Percentiles rank a stretch among this genome's conserved stretches.
Conservation (phyloP, 2,888 invertebrate genomes). For the Oxystoma pomonae region DNA sequence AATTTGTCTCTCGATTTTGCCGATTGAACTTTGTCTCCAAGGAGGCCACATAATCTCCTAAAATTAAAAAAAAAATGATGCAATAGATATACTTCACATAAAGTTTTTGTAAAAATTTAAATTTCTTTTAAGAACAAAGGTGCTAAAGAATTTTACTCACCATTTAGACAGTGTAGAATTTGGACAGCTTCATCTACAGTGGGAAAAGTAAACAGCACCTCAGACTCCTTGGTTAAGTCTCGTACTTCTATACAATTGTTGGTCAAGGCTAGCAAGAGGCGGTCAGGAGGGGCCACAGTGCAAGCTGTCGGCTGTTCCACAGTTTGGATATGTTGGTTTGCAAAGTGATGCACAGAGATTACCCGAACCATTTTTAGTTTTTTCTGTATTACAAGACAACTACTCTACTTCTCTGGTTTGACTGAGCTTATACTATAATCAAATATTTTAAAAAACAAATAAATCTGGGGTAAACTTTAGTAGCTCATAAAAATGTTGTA, state of each 20-base stretch:
- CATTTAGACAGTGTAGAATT: constrained; percentile 62
- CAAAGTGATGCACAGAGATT: constrained; percentile 65
- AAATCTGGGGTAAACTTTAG: too few species aligned
- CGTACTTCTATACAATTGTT: constrained; percentile 60
- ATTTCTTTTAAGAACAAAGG: too few species aligned
- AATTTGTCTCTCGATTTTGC: constrained; percentile 49
- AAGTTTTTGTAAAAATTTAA: constrained; percentile 16
- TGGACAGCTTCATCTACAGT: constrained; percentile 69
- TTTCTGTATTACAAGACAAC: too few species aligned
- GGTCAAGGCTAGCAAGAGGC: constrained; percentile 57
- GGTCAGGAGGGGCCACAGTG: constrained; percentile 56
- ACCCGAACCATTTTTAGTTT: constrained; percentile 72
- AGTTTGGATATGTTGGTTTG: constrained; percentile 60
- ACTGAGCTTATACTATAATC: too few species aligned
- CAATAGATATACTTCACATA: constrained; percentile 15
- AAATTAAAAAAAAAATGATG: too few species aligned
- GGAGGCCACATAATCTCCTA: constrained; percentile 63
- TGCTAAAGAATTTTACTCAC: too few species aligned
- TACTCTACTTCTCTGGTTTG: too few species aligned
- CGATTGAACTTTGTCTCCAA: constrained; percentile 57
- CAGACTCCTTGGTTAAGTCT: constrained; percentile 48
- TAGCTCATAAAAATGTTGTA: too few species aligned
- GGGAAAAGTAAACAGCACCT: constrained; percentile 60
- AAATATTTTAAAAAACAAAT: too few species aligned
- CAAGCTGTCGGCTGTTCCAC: constrained; percentile 64